phyloP scores from a whole-genome alignment of 2,888 invertebrate species.

The Protonemura montana region DNA sequence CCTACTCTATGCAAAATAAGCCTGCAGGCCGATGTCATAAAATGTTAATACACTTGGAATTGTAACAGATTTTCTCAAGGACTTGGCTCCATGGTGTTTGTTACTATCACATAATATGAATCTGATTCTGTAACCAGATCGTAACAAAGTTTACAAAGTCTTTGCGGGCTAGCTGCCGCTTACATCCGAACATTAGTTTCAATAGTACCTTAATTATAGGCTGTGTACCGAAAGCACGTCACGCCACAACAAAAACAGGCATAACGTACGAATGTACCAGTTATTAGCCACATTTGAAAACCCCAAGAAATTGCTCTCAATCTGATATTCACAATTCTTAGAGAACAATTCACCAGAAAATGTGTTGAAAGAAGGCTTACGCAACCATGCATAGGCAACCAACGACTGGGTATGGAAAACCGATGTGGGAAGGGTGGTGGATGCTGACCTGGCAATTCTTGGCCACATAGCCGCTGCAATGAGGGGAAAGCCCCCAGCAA shows the following conservation, averaged over 20 bases:
- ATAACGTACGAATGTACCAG: neutral
- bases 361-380: too few species aligned
- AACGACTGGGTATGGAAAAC: neutral
- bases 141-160: neutral
- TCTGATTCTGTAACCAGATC: neutral
- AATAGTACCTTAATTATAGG: neutral
- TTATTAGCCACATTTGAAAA: neutral
- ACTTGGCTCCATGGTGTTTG: neutral
- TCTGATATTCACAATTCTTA: neutral
- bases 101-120: neutral
- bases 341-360: neutral
- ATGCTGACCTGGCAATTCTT: neutral
- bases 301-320: neutral
- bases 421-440: neutral
- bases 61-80: conserved; percentile 7
- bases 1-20: neutral
- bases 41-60: neutral
- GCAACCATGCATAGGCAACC: too few species aligned
- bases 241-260: neutral
- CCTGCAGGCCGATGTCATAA: neutral
- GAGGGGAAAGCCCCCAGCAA: neutral
- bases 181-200: neutral
- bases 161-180: neutral
- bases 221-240: neutral
- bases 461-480: neutral